Conservation (phyloP, 2,888 invertebrate genomes). For the Hylaea fasciaria region DNA sequence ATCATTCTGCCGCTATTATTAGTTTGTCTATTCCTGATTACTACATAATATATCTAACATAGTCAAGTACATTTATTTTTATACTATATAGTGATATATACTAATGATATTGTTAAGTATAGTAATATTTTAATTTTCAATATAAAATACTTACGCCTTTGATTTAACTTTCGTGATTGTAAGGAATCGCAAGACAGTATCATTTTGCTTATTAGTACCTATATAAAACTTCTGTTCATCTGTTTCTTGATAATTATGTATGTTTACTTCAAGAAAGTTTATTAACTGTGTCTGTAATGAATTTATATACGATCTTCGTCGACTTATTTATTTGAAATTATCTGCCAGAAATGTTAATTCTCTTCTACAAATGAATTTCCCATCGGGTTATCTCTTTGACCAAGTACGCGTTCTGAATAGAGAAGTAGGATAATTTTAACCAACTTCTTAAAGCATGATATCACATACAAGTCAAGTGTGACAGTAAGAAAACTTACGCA, state of each 20-base stretch:
- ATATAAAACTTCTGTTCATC: too few relatives aligned
- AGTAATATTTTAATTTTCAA: too few relatives aligned
- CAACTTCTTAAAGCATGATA: slow-evolving; percentile 35
- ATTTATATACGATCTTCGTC: background rate
- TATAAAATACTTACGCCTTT: too few relatives aligned
- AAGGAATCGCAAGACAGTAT: too few relatives aligned
- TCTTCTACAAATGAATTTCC: slow-evolving; percentile 46
- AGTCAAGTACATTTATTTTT: background rate
- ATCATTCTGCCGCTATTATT: background rate
- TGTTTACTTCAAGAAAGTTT: too few relatives aligned
- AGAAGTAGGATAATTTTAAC: slow-evolving; percentile 48
- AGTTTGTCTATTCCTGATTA: background rate
- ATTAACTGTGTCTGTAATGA: too few relatives aligned
- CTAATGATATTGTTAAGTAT: too few relatives aligned
- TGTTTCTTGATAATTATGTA: too few relatives aligned
- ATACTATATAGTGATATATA: too few relatives aligned
- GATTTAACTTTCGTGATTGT: too few relatives aligned
- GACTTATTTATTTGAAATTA: background rate
- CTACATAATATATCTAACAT: background rate
- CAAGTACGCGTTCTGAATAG: slow-evolving; percentile 54
- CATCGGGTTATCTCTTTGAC: slow-evolving; percentile 50
- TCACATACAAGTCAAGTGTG: background rate
- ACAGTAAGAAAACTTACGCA: slow-evolving; percentile 9
- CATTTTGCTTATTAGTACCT: too few relatives aligned
- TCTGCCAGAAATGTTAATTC: background rate